Evolutionary conservation across 2,888 invertebrate genomes (phyloP), one percentile per base, ranked within the genome.

Genomic region (Cacoxenus indagator): DNA sequence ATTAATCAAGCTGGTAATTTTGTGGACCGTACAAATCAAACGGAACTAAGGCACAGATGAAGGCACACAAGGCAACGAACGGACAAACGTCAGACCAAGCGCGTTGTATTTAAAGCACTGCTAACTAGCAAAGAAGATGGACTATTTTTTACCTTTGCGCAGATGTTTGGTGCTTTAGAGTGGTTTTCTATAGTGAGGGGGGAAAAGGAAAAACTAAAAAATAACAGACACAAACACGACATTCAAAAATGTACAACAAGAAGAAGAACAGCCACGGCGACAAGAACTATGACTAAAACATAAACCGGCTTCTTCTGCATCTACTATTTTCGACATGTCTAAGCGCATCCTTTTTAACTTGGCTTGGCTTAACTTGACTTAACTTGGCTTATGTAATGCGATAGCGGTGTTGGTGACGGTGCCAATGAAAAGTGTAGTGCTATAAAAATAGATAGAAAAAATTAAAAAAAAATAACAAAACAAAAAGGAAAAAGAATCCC

Each of bases 1-100:
- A 62, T 62, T 62, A 62, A 62, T 62, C 61, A 62, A 43, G 61
- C 4, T 62, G 61, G 45, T 62, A n/a, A n/a, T n/a, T n/a, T 37
- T 11, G 22, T 26, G 24, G 45, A 31, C 19, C 26, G 31, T 24
- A 62, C 43, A 62, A 43, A 62, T 62, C 61, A 62, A 62, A 45
- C 37, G 61, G 45, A 62, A 22, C 24, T 43, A 62, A 45, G 57
- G 26, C n/a, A 22, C 51, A 9, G 11, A 48, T 2, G 8, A 19
- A 19, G 22, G 24, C 24, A 17, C 14, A 37, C 43, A 29, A 62
- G 43, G 26, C 24, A 2, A 24, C 14, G 26, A 55, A 43, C 43
- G 43, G 22, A 45, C 43, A 62, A 62, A 62, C 59, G n/a, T 11
- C 4, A 31, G 31, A n/a, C 31, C n/a, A 59, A 59, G 59, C 31